Percentiles rank a stretch among this genome's conserved stretches.
Conservation (phyloP, 2,888 invertebrate genomes). For the Lepidocyrtinus sp. region DNA sequence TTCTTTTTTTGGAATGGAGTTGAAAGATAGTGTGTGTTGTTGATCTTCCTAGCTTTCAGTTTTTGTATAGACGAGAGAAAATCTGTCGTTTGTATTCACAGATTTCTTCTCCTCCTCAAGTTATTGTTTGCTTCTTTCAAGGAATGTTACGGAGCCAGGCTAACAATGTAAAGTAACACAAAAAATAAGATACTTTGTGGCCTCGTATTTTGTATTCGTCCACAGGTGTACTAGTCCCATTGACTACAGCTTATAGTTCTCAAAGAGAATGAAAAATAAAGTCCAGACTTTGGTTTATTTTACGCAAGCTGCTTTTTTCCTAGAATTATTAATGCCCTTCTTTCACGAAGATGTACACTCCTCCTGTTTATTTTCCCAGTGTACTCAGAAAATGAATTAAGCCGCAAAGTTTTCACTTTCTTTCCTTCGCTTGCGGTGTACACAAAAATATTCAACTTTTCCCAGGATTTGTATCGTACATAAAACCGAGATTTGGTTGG, state of each 20-base stretch:
- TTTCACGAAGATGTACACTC: constrained; percentile 23
- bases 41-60: constrained; percentile 21
- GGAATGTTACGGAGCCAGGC: constrained; percentile 18
- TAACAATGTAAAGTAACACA: background rate
- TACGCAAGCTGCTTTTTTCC: constrained; percentile 5
- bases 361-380: constrained; percentile 17
- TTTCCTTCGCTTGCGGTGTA: background rate
- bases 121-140: background rate
- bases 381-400: constrained; percentile 8
- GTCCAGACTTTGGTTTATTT: background rate
- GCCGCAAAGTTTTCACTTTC: background rate
- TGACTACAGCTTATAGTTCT: constrained; percentile 33
- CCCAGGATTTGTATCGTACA: background rate
- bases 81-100: constrained; percentile 40
- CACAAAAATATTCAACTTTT: too few species aligned
- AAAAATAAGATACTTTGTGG: constrained; percentile 14
- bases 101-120: constrained; percentile 29
- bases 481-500: constrained; percentile 8
- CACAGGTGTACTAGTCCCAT: constrained; percentile 48
- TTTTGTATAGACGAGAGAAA: constrained; percentile 19
- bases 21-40: constrained; percentile 23
- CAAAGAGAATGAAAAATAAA: background rate
- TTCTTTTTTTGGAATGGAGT: constrained; percentile 2
- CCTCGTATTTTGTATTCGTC: background rate
- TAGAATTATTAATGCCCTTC: constrained; percentile 43